Evolutionary conservation across 2,113 vertebrate genomes (phyloP).

Genomic region (Leptodactylus fuscus): DNA sequence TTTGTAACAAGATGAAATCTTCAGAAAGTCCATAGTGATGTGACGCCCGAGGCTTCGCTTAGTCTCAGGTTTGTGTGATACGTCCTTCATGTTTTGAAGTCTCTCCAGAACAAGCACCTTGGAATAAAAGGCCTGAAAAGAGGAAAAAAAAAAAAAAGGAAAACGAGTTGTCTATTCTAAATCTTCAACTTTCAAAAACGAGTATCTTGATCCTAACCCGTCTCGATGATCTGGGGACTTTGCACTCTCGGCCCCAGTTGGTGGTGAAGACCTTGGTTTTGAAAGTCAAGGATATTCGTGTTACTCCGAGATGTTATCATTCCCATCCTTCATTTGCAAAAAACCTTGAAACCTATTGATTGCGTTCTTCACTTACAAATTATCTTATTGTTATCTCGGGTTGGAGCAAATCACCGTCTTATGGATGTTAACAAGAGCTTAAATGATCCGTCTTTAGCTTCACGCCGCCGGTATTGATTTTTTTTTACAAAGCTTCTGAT

Average conservation of each 20-base stretch:
- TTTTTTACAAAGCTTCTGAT: slow-evolving; percentile 49
- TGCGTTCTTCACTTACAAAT: slow-evolving; percentile 46
- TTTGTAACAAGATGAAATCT: too few relatives aligned
- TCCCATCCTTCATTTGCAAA: background rate
- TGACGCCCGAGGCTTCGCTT: too few relatives aligned
- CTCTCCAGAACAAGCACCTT: too few relatives aligned
- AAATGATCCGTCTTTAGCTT: slow-evolving; percentile 51
- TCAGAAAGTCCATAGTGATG: too few relatives aligned
- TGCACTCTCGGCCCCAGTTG: background rate
- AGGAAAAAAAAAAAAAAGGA: background rate
- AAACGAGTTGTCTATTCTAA: too few relatives aligned
- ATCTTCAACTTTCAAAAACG: too few relatives aligned
- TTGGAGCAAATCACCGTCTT: slow-evolving; percentile 9
- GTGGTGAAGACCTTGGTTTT: background rate
- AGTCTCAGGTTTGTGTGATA: too few relatives aligned
- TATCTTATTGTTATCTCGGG: slow-evolving; percentile 35
- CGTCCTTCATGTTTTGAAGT: too few relatives aligned
- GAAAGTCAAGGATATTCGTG: background rate
- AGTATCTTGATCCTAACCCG: too few relatives aligned
- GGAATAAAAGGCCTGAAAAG: too few relatives aligned
- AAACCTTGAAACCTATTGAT: slow-evolving; percentile 51
- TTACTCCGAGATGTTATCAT: background rate
- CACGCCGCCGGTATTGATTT: slow-evolving; percentile 28
- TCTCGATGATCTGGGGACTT: background rate
- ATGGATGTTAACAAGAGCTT: slow-evolving; percentile 55